Base-by-base conservation (phyloP, 2,888 invertebrate species). In the Sympetrum striolatum region DNA sequence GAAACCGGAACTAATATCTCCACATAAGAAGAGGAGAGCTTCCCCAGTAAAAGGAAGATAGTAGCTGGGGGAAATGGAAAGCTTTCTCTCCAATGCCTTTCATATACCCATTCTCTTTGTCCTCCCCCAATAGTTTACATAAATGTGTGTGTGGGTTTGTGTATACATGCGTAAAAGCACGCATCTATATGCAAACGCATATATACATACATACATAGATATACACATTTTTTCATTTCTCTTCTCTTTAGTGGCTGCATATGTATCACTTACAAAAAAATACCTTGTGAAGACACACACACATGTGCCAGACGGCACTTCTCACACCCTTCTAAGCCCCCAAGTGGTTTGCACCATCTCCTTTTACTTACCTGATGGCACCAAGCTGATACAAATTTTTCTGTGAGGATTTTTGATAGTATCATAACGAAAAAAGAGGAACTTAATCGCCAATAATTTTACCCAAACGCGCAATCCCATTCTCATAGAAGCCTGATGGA, bases 11-110 rank as follows among this genome's bases (percentile, higher is more conserved):
- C 86, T 86, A n/a, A 73, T 31, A 8, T 73, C 73, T 73, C 73
- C 31, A 31, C 73, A 73, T 58, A 58, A 35, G 86, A 60, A 60
- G 22, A 37, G 37, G 86, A 86, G 86, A 86, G 86, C 86, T 37
- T 60, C 86, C 86, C 86, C 64, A n/a, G 37, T 31, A 73, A 73
- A 73, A 90, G 64, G 86, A 58, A 44, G 73, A 31, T 37, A 90
- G 60, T 82, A 64, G 58, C 60, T 31, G n/a, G 90, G 60, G 81
- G 60, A 90, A 90, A 80, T 79, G 90, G 90, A 90, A 91, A 91
- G 91, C 91, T 91, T 91, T 91, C 90, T 81, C 82, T 90, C 81
- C 73, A 53, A 90, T 80, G 82, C 86, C 73, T 79, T 53, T 82
- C 80, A 48, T 73, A 73, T 60, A 80, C 79, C 90, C 90, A 44